Conservation (phyloP, 2,797 vertebrate species). For the Anomalospiza imberbis region DNA sequence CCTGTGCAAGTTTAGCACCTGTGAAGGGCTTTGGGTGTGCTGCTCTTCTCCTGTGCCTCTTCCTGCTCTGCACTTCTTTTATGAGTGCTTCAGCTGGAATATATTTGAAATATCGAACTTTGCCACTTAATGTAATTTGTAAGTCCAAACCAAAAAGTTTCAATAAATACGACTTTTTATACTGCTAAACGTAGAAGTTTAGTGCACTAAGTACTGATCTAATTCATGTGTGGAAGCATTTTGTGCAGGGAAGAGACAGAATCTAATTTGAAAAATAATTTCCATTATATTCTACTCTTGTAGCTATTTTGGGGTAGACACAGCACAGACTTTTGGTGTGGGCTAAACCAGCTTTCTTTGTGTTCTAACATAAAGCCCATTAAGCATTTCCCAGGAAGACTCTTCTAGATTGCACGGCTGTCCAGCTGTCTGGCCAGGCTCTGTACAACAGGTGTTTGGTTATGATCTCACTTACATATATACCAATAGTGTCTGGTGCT, state of each 20-base stretch:
- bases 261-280: not conserved
- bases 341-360: not conserved
- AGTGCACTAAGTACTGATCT: not conserved
- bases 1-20: rapidly evolving
- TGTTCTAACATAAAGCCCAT: not conserved
- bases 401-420: not conserved
- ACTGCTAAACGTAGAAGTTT: not conserved
- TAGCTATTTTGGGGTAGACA: not conserved
- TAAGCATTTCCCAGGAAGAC: not conserved
- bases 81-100: not conserved
- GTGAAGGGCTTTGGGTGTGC: not conserved
- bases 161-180: not conserved
- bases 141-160: not conserved
- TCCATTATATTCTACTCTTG: not conserved
- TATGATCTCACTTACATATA: not conserved
- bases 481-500: not conserved
- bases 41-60: not conserved
- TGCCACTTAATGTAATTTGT: not conserved
- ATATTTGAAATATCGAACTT: not conserved
- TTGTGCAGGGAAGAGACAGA: not conserved
- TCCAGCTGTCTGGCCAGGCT: not conserved
- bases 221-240: rapidly evolving
- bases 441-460: slow-evolving; percentile 23
- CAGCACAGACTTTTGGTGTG: not conserved
- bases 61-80: not conserved